Evolutionary conservation across 1,140 invertebrate genomes (phyloP).

Genomic region (Procambarus clarkii): DNA sequence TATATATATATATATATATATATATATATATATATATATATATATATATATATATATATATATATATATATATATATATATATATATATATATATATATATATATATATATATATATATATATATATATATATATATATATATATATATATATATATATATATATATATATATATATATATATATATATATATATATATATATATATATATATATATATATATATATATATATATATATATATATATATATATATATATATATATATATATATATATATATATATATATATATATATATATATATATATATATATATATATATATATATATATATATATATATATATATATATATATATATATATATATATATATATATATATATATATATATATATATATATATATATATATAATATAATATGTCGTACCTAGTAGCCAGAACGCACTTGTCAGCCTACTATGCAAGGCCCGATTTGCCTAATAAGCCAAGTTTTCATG

Average conservation of each 20-base stretch:
- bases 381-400: background rate
- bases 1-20: too few species aligned
- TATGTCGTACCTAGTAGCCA: too few species aligned
- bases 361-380: background rate
- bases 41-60: constrained; percentile 12
- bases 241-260: background rate
- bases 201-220: constrained; percentile 11
- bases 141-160: constrained; percentile 12
- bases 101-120: too few species aligned
- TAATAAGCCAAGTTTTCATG: too few species aligned
- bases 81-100: too few species aligned
- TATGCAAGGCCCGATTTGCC: too few species aligned
- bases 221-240: background rate
- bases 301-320: constrained; percentile 11
- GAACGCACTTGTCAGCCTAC: too few species aligned
- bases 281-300: background rate
- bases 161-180: constrained; percentile 12
- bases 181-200: background rate
- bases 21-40: constrained; percentile 8
- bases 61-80: constrained; percentile 7
- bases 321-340: constrained; percentile 1
- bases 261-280: background rate
- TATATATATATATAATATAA: background rate
- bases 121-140: constrained; percentile 8
- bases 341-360: constrained; percentile 11